phyloP scores from a whole-genome alignment of 2,888 invertebrate species.

The Drosophila peninsularis region DNA sequence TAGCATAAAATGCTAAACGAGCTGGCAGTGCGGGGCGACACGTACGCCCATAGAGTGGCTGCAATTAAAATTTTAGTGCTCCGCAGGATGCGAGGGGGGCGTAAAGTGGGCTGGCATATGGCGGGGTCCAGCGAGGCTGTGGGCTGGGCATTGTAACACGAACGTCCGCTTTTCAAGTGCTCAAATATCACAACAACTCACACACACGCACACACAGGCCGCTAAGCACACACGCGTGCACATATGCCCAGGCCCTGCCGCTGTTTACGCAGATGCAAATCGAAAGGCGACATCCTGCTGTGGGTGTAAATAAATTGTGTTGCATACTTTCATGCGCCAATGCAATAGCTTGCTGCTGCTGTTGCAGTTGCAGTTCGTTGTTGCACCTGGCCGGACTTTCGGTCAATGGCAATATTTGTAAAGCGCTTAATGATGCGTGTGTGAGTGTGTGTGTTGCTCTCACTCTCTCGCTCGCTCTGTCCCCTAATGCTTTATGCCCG shows the following conservation, averaged over 20 bases:
- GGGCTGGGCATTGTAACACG: slow-evolving; percentile 33
- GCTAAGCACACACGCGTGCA: neutral
- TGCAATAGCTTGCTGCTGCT: neutral
- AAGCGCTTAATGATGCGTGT: slow-evolving; percentile 70
- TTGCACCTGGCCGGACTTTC: slow-evolving; percentile 5
- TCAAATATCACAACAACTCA: slow-evolving; percentile 55
- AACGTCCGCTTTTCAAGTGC: slow-evolving; percentile 48
- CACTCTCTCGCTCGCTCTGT: neutral
- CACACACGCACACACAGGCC: slow-evolving; percentile 17
- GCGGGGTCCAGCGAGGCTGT: neutral
- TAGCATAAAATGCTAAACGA: slow-evolving; percentile 74
- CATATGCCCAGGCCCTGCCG: slow-evolving; percentile 7
- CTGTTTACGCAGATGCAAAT: slow-evolving; percentile 65
- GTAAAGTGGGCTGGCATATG: neutral
- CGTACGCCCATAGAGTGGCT: slow-evolving; percentile 67
- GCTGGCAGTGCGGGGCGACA: slow-evolving; percentile 60
- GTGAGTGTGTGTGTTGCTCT: neutral
- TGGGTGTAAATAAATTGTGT: slow-evolving; percentile 71
- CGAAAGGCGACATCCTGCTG: slow-evolving; percentile 63
- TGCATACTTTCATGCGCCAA: slow-evolving; percentile 61
- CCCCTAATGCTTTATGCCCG: slow-evolving; percentile 29
- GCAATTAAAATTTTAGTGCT: slow-evolving; percentile 78
- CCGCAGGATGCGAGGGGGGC: slow-evolving; percentile 16
- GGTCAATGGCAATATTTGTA: slow-evolving; percentile 58
- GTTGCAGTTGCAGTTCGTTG: slow-evolving; percentile 3